phyloP scores from a whole-genome alignment of 2,888 invertebrate species.

The Nasonia oneida region DNA sequence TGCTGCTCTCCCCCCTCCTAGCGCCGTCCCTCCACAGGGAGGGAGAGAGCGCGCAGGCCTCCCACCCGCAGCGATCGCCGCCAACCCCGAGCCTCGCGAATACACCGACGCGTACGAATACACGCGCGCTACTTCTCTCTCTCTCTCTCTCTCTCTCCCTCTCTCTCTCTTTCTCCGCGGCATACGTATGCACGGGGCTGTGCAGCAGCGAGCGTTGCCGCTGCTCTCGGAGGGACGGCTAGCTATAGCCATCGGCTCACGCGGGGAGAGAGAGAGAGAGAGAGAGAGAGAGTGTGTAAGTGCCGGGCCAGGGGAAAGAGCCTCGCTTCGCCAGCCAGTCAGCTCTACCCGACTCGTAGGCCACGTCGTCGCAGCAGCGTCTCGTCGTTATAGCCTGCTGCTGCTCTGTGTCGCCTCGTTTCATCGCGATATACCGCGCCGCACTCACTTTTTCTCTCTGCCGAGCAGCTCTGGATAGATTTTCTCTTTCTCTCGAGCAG shows the following conservation, averaged over 20 bases:
- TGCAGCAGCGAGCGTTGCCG: conserved; percentile 2
- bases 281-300: background rate
- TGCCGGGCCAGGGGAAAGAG: conserved; percentile 60
- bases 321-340: conserved; percentile 75
- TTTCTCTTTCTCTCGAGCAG: background rate
- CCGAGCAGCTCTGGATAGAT: background rate
- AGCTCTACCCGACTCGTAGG: conserved; percentile 75
- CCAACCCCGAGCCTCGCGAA: conserved; percentile 47
- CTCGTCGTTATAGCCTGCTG: conserved; percentile 61
- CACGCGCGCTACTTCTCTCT: conserved; percentile 49
- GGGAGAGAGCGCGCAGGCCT: conserved; percentile 59
- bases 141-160: conserved; percentile 58
- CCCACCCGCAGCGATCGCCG: conserved; percentile 42
- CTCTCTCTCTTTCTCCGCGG: conserved; percentile 56
- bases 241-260: background rate
- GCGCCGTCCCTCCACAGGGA: background rate
- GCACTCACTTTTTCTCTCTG: background rate
- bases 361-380: conserved; percentile 74
- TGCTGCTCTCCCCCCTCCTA: conserved; percentile 61
- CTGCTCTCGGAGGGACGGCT: conserved; percentile 3
- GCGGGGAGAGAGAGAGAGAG: background rate
- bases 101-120: background rate
- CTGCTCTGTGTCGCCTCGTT: conserved; percentile 10
- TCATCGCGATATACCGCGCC: conserved; percentile 6
- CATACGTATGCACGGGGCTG: background rate